Evolutionary conservation across 1,140 invertebrate species (phyloP).

Genomic region (Trigoniulus corallinus): DNA sequence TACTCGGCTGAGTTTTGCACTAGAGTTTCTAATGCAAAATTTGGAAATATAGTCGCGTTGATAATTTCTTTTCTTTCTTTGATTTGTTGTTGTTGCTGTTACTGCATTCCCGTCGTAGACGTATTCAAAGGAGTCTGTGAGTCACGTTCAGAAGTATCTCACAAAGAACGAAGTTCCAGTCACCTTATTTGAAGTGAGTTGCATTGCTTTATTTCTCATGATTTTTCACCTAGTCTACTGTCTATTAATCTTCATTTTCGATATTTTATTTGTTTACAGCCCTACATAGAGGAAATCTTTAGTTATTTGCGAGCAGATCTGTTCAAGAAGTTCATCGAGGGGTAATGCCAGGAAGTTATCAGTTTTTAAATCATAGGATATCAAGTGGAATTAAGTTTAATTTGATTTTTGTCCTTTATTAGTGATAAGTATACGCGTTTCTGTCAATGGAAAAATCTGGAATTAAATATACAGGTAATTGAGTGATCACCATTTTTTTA

Average conservation of each 20-base stretch:
- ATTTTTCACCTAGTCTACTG: neutral
- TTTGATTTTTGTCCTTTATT: constrained; percentile 29
- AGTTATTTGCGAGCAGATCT: constrained; percentile 88
- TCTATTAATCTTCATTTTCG: neutral
- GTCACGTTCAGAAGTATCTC: constrained; percentile 92
- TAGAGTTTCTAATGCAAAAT: neutral
- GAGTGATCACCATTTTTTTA: too few species aligned
- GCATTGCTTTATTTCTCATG: constrained; percentile 5
- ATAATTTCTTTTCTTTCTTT: constrained; percentile 2
- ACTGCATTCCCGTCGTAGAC: constrained; percentile 48
- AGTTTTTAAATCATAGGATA: too few species aligned
- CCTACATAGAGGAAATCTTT: constrained; percentile 98
- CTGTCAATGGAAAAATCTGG: constrained; percentile 99
- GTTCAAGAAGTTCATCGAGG: constrained; percentile 95
- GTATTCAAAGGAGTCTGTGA: constrained; percentile 89
- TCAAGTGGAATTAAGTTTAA: constrained; percentile 9
- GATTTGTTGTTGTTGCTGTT: constrained; percentile 17
- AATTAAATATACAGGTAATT: constrained; percentile 91
- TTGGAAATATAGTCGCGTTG: constrained; percentile 9
- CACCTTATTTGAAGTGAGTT: constrained; percentile 86
- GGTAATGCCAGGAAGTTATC: constrained; percentile 38
- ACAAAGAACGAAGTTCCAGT: constrained; percentile 92
- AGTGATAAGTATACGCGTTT: constrained; percentile 99
- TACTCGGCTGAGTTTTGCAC: neutral
- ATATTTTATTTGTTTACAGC: constrained; percentile 39